These are phyloP conservation scores for Dermatophagoides farinae DNA, from an alignment of 1,140 invertebrate genomes.

Conservation along the genomic window DNA sequence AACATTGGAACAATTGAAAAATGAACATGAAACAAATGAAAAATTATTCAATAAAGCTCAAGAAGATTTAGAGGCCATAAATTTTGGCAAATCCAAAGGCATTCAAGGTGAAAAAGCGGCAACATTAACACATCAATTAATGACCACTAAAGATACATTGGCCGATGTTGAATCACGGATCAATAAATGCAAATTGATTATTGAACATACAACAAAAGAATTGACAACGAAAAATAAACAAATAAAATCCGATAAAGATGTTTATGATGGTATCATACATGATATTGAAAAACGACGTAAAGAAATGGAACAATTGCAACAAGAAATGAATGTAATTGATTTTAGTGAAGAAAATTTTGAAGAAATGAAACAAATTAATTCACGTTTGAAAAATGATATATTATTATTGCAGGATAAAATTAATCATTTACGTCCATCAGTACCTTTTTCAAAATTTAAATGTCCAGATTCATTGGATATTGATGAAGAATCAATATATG, in stretches of 20 bases:
- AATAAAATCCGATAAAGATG: neutral
- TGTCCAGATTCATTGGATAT: constrained; percentile 56
- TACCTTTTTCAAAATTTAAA: neutral
- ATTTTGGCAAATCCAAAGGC: constrained; percentile 51
- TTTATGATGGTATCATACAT: neutral
- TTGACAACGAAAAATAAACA: neutral
- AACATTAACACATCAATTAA: constrained; percentile 59
- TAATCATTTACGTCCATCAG: neutral
- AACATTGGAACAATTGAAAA: constrained; percentile 45
- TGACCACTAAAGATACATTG: constrained; percentile 46
- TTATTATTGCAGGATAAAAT: neutral
- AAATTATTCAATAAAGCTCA: constrained; percentile 49
- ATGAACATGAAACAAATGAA: constrained; percentile 41
- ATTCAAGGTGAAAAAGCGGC: constrained; percentile 63
- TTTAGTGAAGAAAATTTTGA: constrained; percentile 4
- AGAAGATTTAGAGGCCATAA: constrained; percentile 57
- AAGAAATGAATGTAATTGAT: constrained; percentile 10
- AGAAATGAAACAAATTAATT: neutral
- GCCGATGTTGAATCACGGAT: constrained; percentile 55
- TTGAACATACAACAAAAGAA: neutral
- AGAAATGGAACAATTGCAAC: constrained; percentile 38
- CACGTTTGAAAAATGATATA: neutral
- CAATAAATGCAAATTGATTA: neutral
- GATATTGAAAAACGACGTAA: constrained; percentile 41
- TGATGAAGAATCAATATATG: constrained; percentile 48